These are phyloP conservation scores for Zaprionus lachaisei DNA, from an alignment of 1,140 invertebrate genomes.

Conservation along the genomic window DNA sequence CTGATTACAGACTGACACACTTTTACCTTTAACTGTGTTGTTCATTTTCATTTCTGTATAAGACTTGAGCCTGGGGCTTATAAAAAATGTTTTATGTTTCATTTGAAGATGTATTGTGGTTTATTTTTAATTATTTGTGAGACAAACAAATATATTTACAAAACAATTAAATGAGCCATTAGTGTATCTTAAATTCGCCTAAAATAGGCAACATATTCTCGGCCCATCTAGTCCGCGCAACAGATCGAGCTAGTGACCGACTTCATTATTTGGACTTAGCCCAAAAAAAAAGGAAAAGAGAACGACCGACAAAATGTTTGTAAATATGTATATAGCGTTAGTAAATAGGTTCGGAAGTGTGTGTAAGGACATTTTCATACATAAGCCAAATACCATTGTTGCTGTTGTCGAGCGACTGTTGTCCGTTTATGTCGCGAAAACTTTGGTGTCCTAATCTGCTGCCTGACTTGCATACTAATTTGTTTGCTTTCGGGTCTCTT, in stretches of 20 bases:
- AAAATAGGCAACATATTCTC: background rate
- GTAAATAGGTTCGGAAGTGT: conserved; percentile 21
- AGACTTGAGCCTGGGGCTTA: background rate
- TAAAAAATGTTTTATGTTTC: background rate
- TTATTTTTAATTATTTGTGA: background rate
- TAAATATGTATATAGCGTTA: conserved; percentile 30
- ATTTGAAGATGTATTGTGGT: background rate
- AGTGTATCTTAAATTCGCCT: background rate
- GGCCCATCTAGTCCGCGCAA: conserved; percentile 46
- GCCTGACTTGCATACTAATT: conserved; percentile 82
- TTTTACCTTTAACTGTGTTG: background rate
- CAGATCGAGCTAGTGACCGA: conserved; percentile 63
- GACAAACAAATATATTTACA: background rate
- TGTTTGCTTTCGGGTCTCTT: conserved; percentile 60
- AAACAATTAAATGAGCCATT: background rate
- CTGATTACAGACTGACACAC: conserved; percentile 4
- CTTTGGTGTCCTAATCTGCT: conserved; percentile 83
- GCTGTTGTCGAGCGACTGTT: conserved; percentile 54
- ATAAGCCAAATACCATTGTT: conserved; percentile 60
- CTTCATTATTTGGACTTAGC: conserved; percentile 70
- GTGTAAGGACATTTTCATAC: conserved; percentile 35
- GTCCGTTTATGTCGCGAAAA: conserved; percentile 81
- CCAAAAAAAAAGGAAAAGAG: conserved; percentile 21
- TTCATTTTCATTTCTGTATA: background rate
- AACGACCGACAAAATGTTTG: conserved; percentile 26